Base-by-base conservation (phyloP, 2,888 invertebrate species). In the Rhagonycha lutea region DNA sequence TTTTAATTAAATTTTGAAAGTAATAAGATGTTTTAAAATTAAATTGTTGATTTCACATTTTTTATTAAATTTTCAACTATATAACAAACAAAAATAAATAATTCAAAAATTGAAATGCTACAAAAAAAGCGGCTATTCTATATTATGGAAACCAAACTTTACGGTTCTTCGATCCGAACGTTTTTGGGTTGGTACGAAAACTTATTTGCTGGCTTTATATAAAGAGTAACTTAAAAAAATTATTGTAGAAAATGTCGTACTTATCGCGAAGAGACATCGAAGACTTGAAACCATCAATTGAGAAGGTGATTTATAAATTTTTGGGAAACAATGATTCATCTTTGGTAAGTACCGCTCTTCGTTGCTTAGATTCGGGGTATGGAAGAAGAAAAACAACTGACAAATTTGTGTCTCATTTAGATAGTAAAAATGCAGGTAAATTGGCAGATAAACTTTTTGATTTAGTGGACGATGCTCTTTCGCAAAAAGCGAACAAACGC, bases 321-420 rank as follows among this genome's bases (percentile, higher is more conserved):
- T 89, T 96, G 23, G 96, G 96, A 0, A 93, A 93, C 84, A 93
- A 92, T 69, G 96, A 96, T 86, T 93, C 94, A 70, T 92, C 94
- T 0, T 87, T 97, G 18, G 91, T 95, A n/a, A 93, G 94, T 10
- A 93, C 94, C 0, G 94, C 95, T 3, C 91, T 96, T 23, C 93
- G 94, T 81, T 96, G 96, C 85, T 89, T 97, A 24, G 91, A 92
- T 79, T 91, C 88, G 86, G 95, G 95, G 11, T 96, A 96, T 84
- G 96, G 97, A 87, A 92, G 92, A 77, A 91, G 93, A 74, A 95
- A 96, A 88, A 95, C 95, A 28, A 91, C 93, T 78, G 96, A 95
- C 86, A 95, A 95, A 87, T 89, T 96, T 70, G 92, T 94, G 0
- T 91, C 93, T 0, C 91, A 95, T 81, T 89, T 96, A 77, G 96